Evolutionary conservation across 2,888 invertebrate species (phyloP).

Genomic region (Teinopalpus imperialis): DNA sequence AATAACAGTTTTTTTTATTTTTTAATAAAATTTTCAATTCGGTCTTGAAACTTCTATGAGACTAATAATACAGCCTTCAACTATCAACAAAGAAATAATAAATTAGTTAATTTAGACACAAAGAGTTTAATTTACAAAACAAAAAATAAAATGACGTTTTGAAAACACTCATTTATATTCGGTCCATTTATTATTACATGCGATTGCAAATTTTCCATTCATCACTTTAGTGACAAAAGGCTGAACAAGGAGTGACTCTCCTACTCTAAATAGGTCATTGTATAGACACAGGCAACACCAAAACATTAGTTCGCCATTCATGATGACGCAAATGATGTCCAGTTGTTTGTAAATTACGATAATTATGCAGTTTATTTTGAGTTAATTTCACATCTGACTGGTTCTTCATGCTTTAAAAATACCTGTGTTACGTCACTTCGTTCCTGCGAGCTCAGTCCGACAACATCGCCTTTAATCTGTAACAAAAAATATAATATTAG

Average conservation of each 20-base stretch:
- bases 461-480: conserved; percentile 4
- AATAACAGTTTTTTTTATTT: too few relatives aligned
- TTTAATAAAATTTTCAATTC: too few relatives aligned
- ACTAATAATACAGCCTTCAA: neutral
- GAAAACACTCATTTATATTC: neutral
- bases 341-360: conserved; percentile 1
- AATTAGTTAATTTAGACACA: too few relatives aligned
- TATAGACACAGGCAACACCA: conserved; percentile 5
- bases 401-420: conserved; percentile 1
- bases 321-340: conserved; percentile 15
- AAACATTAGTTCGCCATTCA: conserved; percentile 6
- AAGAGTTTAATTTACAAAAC: neutral
- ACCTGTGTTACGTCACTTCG: conserved; percentile 13
- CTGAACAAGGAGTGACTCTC: neutral
- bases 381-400: neutral
- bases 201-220: conserved; percentile 8
- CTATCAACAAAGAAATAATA: too few relatives aligned
- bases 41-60: too few relatives aligned
- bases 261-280: conserved; percentile 14
- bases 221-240: conserved; percentile 11
- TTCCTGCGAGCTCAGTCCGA: neutral
- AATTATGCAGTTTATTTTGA: conserved; percentile 5
- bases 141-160: neutral
- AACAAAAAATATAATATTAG: conserved; percentile 1
- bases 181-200: neutral